These are phyloP conservation scores for Brachypterus glaber DNA, from an alignment of 2,888 invertebrate genomes.

Conservation along the genomic window DNA sequence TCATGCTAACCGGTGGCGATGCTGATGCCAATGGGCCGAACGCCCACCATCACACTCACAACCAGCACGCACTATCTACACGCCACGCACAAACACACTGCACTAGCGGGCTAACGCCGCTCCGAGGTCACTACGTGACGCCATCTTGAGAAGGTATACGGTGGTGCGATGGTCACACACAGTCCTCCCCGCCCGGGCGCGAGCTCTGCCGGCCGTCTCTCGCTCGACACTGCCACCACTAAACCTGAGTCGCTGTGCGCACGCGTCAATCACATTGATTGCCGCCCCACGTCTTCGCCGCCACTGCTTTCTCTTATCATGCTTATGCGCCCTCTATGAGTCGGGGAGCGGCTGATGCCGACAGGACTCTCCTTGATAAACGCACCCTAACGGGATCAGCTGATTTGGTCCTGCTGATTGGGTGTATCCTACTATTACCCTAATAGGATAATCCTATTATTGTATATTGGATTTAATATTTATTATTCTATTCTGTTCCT, in stretches of 20 bases:
- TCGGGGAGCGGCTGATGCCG: too few species aligned
- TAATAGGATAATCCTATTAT: too few species aligned
- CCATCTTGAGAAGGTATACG: constrained; percentile 40
- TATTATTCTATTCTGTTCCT: too few species aligned
- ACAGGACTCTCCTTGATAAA: too few species aligned
- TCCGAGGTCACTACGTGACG: constrained; percentile 35
- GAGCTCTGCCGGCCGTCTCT: constrained; percentile 42
- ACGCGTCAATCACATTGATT: too few species aligned
- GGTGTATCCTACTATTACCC: too few species aligned
- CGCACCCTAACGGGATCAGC: too few species aligned
- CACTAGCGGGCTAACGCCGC: constrained; percentile 41
- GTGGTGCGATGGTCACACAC: constrained; percentile 32
- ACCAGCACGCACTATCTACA: constrained; percentile 23
- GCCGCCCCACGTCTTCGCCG: too few species aligned
- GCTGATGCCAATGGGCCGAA: constrained; percentile 1
- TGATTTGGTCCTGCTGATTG: too few species aligned
- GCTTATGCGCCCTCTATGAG: too few species aligned
- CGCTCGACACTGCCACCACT: constrained; percentile 40
- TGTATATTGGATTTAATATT: too few species aligned
- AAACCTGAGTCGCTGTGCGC: constrained; percentile 27
- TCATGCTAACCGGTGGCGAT: constrained; percentile 33
- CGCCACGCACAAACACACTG: constrained; percentile 14
- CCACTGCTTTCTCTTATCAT: too few species aligned
- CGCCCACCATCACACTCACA: constrained; percentile 43
- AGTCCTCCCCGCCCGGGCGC: constrained; percentile 44